Base-by-base conservation (phyloP, 1,140 invertebrate species). In the Anastatus disparis region DNA sequence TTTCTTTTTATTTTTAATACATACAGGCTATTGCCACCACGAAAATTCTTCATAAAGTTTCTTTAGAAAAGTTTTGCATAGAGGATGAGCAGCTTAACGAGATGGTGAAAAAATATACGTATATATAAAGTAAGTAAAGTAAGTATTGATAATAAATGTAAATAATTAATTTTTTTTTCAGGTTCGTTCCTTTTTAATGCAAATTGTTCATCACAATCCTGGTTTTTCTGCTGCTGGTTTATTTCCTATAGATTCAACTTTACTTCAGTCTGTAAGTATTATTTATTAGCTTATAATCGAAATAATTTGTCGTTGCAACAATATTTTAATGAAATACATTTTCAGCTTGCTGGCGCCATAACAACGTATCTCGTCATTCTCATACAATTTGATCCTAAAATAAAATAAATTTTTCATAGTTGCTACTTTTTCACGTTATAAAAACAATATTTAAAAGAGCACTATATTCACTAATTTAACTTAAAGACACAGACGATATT, bases 351-450 rank as follows among this genome's bases (percentile, higher is more conserved):
- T 13, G 31, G 61, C 38, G 63, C 31, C 0, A 40, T 65, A 38
- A 65, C 63, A n/a, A 65, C 63, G 2, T 65, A 65, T 48, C 35
- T 65, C 3, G 50, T 65, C 0, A 65, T 65, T 22, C 31, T 65
- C 0, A 55, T 65, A 48, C 48, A 65, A 48, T 53, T 65, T 55
- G 13, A 65, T 40, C 63, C 63, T 0, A 52, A 53, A 15, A 17
- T 64, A 38, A 15, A 8, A 8, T 64, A 52, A 62, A 17, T 48
- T 15, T 35, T n/a, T n/a, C n/a, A n/a, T n/a, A n/a, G n/a, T n/a
- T n/a, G n/a, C n/a, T n/a, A n/a, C n/a, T n/a, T n/a, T n/a, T n/a
- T n/a, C n/a, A n/a, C n/a, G n/a, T n/a, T n/a, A n/a, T n/a, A n/a
- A n/a, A n/a, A n/a, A n/a, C n/a, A n/a, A n/a, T n/a, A n/a, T n/a